These are phyloP conservation scores for Rhagoletis zephyria DNA, from an alignment of 1,140 invertebrate species.

Conservation along the genomic window DNA sequence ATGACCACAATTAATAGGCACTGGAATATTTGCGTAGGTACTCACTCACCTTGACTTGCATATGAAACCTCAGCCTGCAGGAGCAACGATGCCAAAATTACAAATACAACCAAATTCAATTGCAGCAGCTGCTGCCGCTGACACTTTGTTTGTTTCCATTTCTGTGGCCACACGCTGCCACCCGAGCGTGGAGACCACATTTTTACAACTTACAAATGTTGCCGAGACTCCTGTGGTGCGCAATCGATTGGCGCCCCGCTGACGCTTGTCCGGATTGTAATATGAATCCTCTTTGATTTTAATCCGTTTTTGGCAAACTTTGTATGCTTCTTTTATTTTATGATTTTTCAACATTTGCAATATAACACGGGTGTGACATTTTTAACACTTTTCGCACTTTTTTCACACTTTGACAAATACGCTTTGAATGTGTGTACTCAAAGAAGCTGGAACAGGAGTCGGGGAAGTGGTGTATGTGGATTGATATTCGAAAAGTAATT, in stretches of 20 bases:
- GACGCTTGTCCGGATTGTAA: background rate
- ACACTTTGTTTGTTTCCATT: slow-evolving; percentile 19
- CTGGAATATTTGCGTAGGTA: too few relatives aligned
- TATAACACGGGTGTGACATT: background rate
- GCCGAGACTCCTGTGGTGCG: slow-evolving; percentile 11
- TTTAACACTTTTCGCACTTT: slow-evolving; percentile 38
- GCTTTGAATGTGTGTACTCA: slow-evolving; percentile 31
- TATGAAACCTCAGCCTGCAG: background rate
- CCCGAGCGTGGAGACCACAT: background rate
- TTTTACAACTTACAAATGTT: background rate
- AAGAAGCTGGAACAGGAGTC: background rate
- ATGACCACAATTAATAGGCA: too few relatives aligned
- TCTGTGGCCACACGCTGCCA: slow-evolving; percentile 2
- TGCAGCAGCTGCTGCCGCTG: background rate
- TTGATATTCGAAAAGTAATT: background rate
- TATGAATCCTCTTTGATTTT: slow-evolving; percentile 1
- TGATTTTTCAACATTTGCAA: slow-evolving; percentile 33
- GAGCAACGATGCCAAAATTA: background rate
- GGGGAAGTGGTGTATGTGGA: background rate
- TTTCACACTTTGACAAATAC: slow-evolving; percentile 21
- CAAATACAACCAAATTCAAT: background rate
- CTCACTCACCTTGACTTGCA: slow-evolving; percentile 34
- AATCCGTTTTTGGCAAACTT: background rate
- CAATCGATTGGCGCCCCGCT: slow-evolving; percentile 41
- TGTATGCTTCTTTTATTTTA: background rate